Evolutionary conservation across 2,888 invertebrate genomes (phyloP).

Genomic region (Drepana falcataria): DNA sequence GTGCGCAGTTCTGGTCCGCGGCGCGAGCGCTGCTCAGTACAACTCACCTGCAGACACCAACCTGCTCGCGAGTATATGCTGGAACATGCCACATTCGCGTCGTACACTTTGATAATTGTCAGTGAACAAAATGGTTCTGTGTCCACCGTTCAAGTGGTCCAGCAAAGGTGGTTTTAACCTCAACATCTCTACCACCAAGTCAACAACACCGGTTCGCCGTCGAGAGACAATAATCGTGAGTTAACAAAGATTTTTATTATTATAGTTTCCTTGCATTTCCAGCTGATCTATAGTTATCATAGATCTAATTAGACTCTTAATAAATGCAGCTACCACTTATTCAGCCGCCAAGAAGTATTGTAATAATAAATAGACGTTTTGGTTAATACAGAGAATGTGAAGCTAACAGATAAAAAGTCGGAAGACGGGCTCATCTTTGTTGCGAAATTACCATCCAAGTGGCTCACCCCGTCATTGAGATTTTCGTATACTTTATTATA

Average conservation of each 20-base stretch:
- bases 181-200: conserved; percentile 28
- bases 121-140: conserved; percentile 55
- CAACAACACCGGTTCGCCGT: conserved; percentile 29
- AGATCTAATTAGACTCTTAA: background rate
- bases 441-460: no score
- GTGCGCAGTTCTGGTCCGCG: conserved; percentile 45
- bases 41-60: conserved; percentile 3
- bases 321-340: no score
- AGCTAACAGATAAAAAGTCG: no score
- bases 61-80: conserved; percentile 11
- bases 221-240: conserved; percentile 64
- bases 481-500: no score
- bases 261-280: background rate
- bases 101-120: background rate
- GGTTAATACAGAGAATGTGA: no score
- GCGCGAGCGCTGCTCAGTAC: conserved; percentile 64
- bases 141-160: conserved; percentile 66
- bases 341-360: no score
- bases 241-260: conserved; percentile 11
- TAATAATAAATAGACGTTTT: no score
- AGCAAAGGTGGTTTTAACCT: conserved; percentile 62
- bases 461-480: no score
- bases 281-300: conserved; percentile 1
- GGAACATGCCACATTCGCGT: conserved; percentile 6
- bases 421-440: no score